phyloP scores from a whole-genome alignment of 2,797 vertebrate genomes.

The Neomorphus geoffroyi region DNA sequence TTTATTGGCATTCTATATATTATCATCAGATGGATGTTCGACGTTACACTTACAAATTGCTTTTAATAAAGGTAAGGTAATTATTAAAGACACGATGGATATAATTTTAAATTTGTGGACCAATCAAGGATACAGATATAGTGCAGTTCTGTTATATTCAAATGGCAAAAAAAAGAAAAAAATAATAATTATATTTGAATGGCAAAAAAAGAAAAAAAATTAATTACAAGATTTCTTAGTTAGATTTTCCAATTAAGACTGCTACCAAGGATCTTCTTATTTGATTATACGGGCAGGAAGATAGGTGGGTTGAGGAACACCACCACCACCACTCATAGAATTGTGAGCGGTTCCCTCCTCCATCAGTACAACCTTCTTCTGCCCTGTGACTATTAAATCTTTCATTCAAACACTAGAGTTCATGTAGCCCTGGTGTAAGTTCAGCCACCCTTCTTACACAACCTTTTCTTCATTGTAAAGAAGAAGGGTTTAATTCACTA shows the following conservation, averaged over 20 bases:
- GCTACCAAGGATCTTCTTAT: background rate
- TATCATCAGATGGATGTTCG: background rate
- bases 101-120: background rate
- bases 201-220: too few relatives aligned
- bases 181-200: too few relatives aligned
- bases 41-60: background rate
- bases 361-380: background rate
- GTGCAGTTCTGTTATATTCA: background rate
- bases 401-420: background rate
- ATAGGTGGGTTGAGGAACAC: too few relatives aligned
- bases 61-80: background rate
- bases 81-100: background rate
- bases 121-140: background rate
- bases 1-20: background rate
- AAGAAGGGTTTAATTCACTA: background rate
- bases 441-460: background rate
- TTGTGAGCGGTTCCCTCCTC: background rate
- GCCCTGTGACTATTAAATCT: background rate
- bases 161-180: background rate
- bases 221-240: background rate
- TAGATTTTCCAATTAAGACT: background rate
- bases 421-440: background rate
- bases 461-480: background rate
- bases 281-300: background rate
- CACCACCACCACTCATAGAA: background rate